Evolutionary conservation across 2,888 invertebrate species (phyloP), one percentile per base, ranked within the genome.

Genomic region (Drosophila hamatofila): DNA sequence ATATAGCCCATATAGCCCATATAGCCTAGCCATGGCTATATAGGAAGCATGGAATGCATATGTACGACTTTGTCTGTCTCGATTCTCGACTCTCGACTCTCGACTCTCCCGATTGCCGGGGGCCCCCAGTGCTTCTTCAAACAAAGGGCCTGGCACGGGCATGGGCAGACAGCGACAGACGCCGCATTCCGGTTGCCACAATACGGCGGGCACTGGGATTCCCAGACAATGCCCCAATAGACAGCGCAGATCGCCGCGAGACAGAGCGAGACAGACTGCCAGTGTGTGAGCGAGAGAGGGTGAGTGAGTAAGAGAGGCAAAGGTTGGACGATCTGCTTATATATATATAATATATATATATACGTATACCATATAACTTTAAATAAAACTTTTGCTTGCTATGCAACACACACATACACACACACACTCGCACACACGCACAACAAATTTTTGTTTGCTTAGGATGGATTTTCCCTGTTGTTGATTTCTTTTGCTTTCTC

Each of bases 1-100:
- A 64, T 42, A 37, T 37, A 35, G 33, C 33, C 51, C 18, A 33
- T 37, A 51, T 39, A 42, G 41, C 18, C 41, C 51, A 64, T 42
- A 30, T 23, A 37, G 35, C 35, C 51, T 35, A 56, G 46, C 58
- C 37, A 33, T 25, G 44, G 21, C 27, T 39, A 82, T 73, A 72
- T 80, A 30, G 88, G 86, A 80, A 82, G 83, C 77, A 73, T 75
- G 78, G 81, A 78, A 83, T 87, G 68, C 74, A 68, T 74, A 70
- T 75, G 65, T 67, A 65, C 27, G 54, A 63, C 52, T 65, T 41
- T 70, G 55, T 66, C 65, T 70, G 48, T 59, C 48, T 51, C 49
- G 39, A 41, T 14, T 25, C 51, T 21, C 21, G 33, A 51, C 9
- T 48, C 37, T 35, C 30, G 30, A 30, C 25, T 25, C 25, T 11